Base-by-base conservation (phyloP, 2,888 invertebrate species). In the Opisthograptis luteolata region DNA sequence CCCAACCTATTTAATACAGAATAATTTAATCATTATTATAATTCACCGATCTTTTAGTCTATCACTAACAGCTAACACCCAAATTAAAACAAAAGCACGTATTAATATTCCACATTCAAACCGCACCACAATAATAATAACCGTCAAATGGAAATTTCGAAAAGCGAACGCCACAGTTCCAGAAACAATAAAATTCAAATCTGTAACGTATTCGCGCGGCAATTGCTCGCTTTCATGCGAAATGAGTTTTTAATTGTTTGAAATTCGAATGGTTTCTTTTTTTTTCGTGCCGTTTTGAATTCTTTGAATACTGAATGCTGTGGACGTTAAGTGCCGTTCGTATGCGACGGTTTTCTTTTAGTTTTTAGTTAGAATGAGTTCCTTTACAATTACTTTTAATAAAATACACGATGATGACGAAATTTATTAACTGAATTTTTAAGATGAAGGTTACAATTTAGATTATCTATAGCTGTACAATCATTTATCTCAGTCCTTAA, bases 181-280 rank as follows among this genome's bases (percentile, higher is more conserved):
- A 56, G 48, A 64, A 67, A 65, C 58, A 67, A 68, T 62, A 60
- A 58, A 61, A 60, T 62, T 56, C 63, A 64, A 73, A 73, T 66
- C 62, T 58, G 60, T 60, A 57, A 63, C 65, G 68, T 63, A 58
- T 66, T 66, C 59, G 60, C 46, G 55, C 66, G 62, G 58, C 64
- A 59, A 70, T 67, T 64, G 66, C 64, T 60, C 60, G 61, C 71
- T 70, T 68, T 73, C 70, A 70, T 60, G 64, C 62, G 64, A 58
- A 79, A 79, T 76, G 75, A 76, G 76, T 78, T 81, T 81, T 79
- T 81, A 81, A 82, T 82, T 81, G 81, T 82, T 79, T 67, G 71
- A 71, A 74, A 71, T 78, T 73, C 74, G 72, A 74, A 75, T 51
- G 57, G 64, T 35, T 50, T 39, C 68, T 73, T 74, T 70, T 70